phyloP scores from a whole-genome alignment of 23 tunicate genomes.

The Phallusia fumigata region DNA sequence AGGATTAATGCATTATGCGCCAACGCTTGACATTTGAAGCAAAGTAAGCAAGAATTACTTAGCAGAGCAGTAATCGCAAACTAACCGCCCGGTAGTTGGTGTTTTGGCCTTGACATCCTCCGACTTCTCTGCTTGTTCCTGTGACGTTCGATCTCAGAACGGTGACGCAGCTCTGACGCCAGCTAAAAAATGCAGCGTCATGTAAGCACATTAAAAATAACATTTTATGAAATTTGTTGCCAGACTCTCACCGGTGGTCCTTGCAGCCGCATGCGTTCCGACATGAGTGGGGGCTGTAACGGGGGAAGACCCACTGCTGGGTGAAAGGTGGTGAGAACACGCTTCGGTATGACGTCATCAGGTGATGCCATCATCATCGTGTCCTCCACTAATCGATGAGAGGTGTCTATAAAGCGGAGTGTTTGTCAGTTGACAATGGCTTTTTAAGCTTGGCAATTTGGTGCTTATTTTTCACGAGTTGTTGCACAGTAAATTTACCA shows the following conservation, averaged over 20 bases:
- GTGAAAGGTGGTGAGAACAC: not conserved
- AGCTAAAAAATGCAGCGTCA: not conserved
- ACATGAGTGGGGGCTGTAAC: not conserved
- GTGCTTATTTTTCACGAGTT: too few species aligned
- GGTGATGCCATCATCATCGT: constrained; percentile 25
- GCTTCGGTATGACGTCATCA: not conserved
- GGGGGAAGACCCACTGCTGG: not conserved
- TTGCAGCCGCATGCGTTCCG: constrained; percentile 3
- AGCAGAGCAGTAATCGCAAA: too few species aligned
- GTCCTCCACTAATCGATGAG: not conserved
- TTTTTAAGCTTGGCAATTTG: too few species aligned
- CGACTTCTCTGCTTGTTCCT: constrained; percentile 20
- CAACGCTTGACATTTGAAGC: too few species aligned
- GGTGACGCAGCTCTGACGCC: constrained; percentile 3
- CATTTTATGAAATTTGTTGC: not conserved
- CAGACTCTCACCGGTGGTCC: not conserved
- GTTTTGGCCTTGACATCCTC: not conserved
- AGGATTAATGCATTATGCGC: too few species aligned
- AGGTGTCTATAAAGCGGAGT: not conserved
- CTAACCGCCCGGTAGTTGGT: not conserved
- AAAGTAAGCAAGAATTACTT: too few species aligned
- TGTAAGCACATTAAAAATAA: not conserved
- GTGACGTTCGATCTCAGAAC: constrained; percentile 9
- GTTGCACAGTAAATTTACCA: too few species aligned
- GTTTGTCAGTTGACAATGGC: too few species aligned